Evolutionary conservation across 1,140 invertebrate genomes (phyloP).

Genomic region (Goniozus legneri): DNA sequence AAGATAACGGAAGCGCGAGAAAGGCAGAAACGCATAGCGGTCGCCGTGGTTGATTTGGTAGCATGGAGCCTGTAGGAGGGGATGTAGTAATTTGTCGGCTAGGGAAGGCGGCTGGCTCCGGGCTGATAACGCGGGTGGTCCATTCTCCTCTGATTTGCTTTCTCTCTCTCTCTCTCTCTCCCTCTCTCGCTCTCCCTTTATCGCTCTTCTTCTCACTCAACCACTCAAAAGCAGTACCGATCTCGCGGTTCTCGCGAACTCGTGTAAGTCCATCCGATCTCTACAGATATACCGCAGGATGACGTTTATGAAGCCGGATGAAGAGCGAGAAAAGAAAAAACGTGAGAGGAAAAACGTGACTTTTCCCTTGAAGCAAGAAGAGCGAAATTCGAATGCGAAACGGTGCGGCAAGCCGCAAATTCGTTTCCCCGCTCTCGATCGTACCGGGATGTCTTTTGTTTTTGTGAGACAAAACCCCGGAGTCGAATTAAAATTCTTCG

Average conservation of each 20-base stretch:
- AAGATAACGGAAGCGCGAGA: slow-evolving; percentile 15
- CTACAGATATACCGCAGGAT: slow-evolving; percentile 6
- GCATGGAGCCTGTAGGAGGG: slow-evolving; percentile 24
- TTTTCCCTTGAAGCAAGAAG: not conserved
- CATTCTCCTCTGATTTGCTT: slow-evolving; percentile 45
- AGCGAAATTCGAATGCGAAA: not conserved
- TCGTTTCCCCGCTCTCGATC: not conserved
- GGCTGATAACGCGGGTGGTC: slow-evolving; percentile 50
- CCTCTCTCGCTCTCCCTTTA: slow-evolving; percentile 9
- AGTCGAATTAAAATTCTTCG: slow-evolving; percentile 36
- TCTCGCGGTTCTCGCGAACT: not conserved
- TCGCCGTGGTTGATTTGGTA: slow-evolving; percentile 40
- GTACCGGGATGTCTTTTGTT: not conserved
- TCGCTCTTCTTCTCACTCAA: not conserved
- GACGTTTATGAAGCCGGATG: not conserved
- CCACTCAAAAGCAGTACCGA: not conserved
- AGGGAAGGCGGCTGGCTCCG: slow-evolving; percentile 42
- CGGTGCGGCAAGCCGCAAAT: not conserved
- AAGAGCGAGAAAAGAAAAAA: not conserved
- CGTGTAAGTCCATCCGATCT: not conserved
- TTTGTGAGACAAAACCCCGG: not conserved
- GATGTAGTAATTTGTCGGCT: slow-evolving; percentile 53
- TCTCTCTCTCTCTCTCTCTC: slow-evolving; percentile 22
- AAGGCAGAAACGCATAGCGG: no score
- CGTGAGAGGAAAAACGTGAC: slow-evolving; percentile 11